These are phyloP conservation scores for Strix aluco DNA, from an alignment of 2,113 vertebrate species.

Conservation along the genomic window DNA sequence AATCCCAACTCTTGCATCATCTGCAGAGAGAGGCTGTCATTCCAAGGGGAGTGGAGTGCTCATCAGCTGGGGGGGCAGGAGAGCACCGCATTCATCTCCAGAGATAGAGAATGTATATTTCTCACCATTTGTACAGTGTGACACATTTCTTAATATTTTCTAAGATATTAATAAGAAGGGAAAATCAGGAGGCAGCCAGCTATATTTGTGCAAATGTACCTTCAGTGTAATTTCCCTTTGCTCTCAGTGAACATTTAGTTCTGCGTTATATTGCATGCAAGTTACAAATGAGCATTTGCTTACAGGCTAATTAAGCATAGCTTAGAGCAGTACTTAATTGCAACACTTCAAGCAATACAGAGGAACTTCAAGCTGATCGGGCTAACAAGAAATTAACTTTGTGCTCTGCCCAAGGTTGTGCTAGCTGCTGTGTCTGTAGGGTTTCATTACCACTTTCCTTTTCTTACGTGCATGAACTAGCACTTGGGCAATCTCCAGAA, in stretches of 20 bases:
- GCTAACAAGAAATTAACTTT: conserved; percentile 10
- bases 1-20: not conserved
- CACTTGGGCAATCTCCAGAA: not conserved
- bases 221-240: not conserved
- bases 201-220: conserved; percentile 21
- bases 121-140: not conserved
- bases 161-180: not conserved
- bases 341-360: not conserved
- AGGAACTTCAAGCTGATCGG: not conserved
- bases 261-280: not conserved
- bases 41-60: not conserved
- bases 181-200: not conserved
- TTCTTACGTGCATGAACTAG: not conserved
- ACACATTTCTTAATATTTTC: conserved; percentile 4
- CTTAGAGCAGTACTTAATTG: conserved; percentile 42
- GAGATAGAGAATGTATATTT: not conserved
- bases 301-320: conserved; percentile 31
- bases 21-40: not conserved
- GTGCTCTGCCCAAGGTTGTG: not conserved
- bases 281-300: conserved; percentile 47
- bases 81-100: not conserved
- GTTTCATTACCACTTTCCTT: not conserved
- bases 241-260: conserved; percentile 27
- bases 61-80: not conserved
- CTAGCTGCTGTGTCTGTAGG: not conserved